These are phyloP conservation scores for Microtus californicus DNA, from an alignment of 2,797 vertebrate genomes.

Conservation along the genomic window DNA sequence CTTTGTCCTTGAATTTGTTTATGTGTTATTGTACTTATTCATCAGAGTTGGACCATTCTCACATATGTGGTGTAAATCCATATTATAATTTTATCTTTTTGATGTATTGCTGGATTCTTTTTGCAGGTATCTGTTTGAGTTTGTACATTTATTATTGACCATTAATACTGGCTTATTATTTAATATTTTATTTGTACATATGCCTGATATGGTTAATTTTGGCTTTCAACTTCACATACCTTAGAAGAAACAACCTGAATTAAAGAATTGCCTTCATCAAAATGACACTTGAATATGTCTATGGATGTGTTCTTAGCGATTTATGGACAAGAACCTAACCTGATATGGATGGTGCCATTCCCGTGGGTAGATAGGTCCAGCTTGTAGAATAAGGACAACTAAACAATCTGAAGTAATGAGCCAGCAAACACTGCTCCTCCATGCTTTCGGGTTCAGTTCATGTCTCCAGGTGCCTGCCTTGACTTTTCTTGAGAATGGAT, in stretches of 20 bases:
- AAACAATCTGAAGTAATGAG: not conserved
- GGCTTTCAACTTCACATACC: not conserved
- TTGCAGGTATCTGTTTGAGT: not conserved
- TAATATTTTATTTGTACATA: not conserved
- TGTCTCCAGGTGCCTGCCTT: not conserved
- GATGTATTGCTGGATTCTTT: not conserved
- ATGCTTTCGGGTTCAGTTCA: not conserved
- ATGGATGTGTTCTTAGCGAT: not conserved
- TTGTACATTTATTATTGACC: not conserved
- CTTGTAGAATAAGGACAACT: not conserved
- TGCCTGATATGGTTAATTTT: not conserved
- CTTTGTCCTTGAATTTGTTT: not conserved
- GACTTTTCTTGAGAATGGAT: not conserved
- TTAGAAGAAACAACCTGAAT: not conserved
- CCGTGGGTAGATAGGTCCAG: not conserved
- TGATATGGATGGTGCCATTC: not conserved
- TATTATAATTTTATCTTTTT: not conserved
- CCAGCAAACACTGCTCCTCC: not conserved
- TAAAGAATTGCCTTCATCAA: not conserved
- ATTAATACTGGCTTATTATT: not conserved
- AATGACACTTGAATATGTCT: not conserved
- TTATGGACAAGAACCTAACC: not conserved
- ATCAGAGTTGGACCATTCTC: rapidly evolving
- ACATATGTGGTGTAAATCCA: not conserved
- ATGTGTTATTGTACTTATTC: not conserved